phyloP scores from a whole-genome alignment of 1,140 invertebrate genomes.

The Leptinotarsa undecemlineata region DNA sequence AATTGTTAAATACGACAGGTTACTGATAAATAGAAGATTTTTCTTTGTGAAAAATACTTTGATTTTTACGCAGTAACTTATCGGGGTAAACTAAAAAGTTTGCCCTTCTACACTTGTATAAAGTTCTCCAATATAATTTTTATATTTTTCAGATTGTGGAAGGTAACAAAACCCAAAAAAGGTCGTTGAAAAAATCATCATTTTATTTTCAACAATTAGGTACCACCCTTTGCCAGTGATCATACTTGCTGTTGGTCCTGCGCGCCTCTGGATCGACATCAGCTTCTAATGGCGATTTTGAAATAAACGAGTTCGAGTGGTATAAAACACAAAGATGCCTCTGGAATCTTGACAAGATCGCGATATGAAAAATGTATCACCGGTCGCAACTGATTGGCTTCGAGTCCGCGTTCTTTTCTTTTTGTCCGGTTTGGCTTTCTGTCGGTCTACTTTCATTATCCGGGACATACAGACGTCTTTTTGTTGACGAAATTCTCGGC shows the following conservation, averaged over 20 bases:
- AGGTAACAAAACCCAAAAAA: too few relatives aligned
- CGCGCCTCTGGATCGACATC: not conserved
- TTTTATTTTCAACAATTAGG: too few relatives aligned
- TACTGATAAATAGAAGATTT: too few relatives aligned
- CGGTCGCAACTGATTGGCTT: conserved; percentile 39
- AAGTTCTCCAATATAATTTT: too few relatives aligned
- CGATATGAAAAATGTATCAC: conserved; percentile 44
- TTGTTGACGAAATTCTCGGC: conserved; percentile 36
- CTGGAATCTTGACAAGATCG: conserved; percentile 39
- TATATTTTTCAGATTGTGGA: too few relatives aligned
- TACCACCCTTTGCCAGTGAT: not conserved
- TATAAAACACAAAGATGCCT: conserved; percentile 33
- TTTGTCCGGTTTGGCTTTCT: conserved; percentile 9
- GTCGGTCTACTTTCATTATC: conserved; percentile 39
- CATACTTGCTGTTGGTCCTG: not conserved
- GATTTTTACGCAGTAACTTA: too few relatives aligned
- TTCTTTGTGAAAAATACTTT: too few relatives aligned
- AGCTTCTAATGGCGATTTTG: conserved; percentile 35
- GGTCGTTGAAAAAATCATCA: too few relatives aligned
- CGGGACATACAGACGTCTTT: conserved; percentile 37
- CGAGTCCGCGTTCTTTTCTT: conserved; percentile 23
- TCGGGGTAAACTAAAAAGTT: too few relatives aligned
- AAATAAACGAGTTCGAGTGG: conserved; percentile 23
- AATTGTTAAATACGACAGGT: too few relatives aligned
- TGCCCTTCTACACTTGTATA: too few relatives aligned